Evolutionary conservation across 92 coral and sea anemone genomes (phyloP).

Genomic region (Heliopora coerulea): DNA sequence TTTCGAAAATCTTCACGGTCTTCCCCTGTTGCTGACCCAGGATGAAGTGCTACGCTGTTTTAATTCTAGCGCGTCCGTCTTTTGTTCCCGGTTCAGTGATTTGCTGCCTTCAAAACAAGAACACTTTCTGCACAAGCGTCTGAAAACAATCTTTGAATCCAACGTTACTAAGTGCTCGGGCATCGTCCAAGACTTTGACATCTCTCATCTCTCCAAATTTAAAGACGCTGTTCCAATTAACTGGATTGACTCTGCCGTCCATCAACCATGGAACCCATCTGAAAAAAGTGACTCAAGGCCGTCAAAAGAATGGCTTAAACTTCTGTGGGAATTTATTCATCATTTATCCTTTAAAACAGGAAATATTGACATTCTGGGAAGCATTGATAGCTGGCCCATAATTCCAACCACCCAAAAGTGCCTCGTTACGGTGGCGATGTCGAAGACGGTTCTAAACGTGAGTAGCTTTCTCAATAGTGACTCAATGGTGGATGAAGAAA

Average conservation of each 20-base stretch:
- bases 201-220: conserved; percentile 55
- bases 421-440: conserved; percentile 61
- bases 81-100: conserved; percentile 51
- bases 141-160: not conserved
- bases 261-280: conserved; percentile 61
- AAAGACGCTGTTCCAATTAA: conserved; percentile 31
- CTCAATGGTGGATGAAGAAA: conserved; percentile 31
- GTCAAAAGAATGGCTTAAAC: conserved; percentile 58
- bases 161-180: conserved; percentile 28
- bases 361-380: conserved; percentile 47
- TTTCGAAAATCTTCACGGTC: conserved; percentile 46
- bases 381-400: conserved; percentile 70
- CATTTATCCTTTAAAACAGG: conserved; percentile 26
- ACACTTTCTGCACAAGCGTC: conserved; percentile 49
- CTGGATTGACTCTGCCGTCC: conserved; percentile 48
- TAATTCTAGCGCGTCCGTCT: conserved; percentile 36
- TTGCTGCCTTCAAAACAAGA: conserved; percentile 56
- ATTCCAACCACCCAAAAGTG: conserved; percentile 58
- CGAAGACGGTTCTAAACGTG: conserved; percentile 71
- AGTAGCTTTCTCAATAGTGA: conserved; percentile 53
- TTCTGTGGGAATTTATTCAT: conserved; percentile 61
- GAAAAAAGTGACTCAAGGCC: conserved; percentile 39
- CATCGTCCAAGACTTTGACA: conserved; percentile 52
- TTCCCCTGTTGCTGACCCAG: conserved; percentile 78
- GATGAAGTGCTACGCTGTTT: conserved; percentile 58